Percentiles rank a stretch among this genome's conserved stretches.
Conservation (phyloP, 2,888 invertebrate genomes). For the Hirtodrosophila alboralis region DNA sequence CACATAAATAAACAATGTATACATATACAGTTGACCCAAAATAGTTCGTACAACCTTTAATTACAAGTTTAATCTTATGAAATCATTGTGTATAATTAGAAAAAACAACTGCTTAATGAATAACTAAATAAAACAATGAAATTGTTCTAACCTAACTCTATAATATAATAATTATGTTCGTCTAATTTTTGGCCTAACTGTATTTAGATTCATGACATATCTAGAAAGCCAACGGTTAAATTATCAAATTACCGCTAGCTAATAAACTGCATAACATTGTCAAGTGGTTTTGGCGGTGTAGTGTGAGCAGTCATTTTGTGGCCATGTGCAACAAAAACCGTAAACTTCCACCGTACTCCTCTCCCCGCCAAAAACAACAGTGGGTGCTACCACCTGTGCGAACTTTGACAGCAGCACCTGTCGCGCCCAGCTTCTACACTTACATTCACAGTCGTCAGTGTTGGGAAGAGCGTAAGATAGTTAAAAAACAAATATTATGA, state of each 20-base stretch:
- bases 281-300: not conserved
- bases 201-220: constrained; percentile 26
- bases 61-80: too few species aligned
- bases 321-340: constrained; percentile 18
- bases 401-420: constrained; percentile 47
- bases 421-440: constrained; percentile 20
- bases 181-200: too few species aligned
- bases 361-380: constrained; percentile 6
- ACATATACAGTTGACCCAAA: too few species aligned
- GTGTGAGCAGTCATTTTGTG: not conserved
- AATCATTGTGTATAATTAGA: too few species aligned
- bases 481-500: too few species aligned
- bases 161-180: too few species aligned
- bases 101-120: too few species aligned
- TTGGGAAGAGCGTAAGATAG: too few species aligned
- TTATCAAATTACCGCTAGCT: constrained; percentile 49
- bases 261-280: constrained; percentile 34
- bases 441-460: not conserved
- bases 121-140: too few species aligned
- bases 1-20: not conserved
- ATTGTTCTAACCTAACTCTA: too few species aligned
- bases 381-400: not conserved
- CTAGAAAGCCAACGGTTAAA: constrained; percentile 22
- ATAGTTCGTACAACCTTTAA: too few species aligned
- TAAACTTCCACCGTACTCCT: constrained; percentile 3